Evolutionary conservation across 2,113 vertebrate species (phyloP).

Genomic region (Gymnorhina tibicen): DNA sequence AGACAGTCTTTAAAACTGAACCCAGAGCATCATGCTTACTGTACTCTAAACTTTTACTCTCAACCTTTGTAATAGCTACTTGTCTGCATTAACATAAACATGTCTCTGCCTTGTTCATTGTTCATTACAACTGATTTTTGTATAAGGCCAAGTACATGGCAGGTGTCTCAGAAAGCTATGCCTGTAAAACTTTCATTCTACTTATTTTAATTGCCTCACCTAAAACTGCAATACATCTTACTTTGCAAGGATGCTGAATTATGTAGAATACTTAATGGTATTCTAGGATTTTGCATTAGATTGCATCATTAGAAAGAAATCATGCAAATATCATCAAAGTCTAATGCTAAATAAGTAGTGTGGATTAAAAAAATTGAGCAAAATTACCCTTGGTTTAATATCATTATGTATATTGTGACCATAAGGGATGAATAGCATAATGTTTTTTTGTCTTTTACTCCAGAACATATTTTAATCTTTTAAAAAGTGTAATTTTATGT

Average conservation of each 20-base stretch:
- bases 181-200: neutral
- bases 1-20: neutral
- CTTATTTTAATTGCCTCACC: neutral
- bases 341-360: neutral
- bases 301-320: neutral
- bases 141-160: neutral
- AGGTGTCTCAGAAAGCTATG: neutral
- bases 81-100: neutral
- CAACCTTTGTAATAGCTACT: neutral
- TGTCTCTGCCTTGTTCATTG: neutral
- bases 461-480: neutral
- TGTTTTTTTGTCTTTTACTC: neutral
- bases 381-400: neutral
- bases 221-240: neutral
- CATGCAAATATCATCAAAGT: neutral
- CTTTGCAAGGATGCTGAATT: neutral
- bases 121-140: neutral
- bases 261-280: neutral
- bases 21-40: neutral
- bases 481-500: neutral
- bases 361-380: neutral
- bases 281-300: neutral
- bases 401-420: neutral
- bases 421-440: neutral
- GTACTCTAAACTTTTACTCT: neutral